A percentile compares a stretch with the other conserved stretches of the same genome.
These are phyloP conservation scores for Myotis davidii DNA, from an alignment of 2,113 vertebrate genomes.

Conservation along the genomic window DNA sequence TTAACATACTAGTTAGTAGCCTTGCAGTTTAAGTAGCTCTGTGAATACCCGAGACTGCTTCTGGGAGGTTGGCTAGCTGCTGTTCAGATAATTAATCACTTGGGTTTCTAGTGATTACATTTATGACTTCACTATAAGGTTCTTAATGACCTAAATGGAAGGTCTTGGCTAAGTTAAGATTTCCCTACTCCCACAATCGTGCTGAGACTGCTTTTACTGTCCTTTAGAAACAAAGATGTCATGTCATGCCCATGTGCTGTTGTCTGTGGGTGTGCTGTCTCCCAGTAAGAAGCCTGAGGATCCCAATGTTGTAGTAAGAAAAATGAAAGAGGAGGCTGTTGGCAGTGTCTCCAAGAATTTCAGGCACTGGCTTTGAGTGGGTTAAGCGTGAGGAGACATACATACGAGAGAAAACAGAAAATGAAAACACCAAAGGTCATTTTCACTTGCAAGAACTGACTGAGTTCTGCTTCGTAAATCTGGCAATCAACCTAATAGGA, in stretches of 20 bases:
- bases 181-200: background rate
- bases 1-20: background rate
- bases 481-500: no score
- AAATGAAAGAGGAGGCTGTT: background rate
- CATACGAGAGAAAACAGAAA: background rate
- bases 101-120: background rate
- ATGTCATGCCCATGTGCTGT: no score
- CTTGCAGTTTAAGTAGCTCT: background rate
- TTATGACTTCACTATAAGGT: background rate
- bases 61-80: background rate
- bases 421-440: background rate
- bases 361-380: background rate
- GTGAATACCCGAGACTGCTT: background rate
- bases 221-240: no score
- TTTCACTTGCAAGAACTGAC: background rate
- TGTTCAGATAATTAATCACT: background rate
- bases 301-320: background rate
- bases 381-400: background rate
- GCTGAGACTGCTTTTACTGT: background rate
- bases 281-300: background rate
- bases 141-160: background rate
- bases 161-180: slow-evolving; percentile 16
- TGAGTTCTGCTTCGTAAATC: background rate
- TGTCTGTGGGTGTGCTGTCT: background rate
- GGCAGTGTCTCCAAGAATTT: background rate